Evolutionary conservation across 1,140 invertebrate genomes (phyloP), one percentile per base, ranked within the genome.

Genomic region (Apis laboriosa): DNA sequence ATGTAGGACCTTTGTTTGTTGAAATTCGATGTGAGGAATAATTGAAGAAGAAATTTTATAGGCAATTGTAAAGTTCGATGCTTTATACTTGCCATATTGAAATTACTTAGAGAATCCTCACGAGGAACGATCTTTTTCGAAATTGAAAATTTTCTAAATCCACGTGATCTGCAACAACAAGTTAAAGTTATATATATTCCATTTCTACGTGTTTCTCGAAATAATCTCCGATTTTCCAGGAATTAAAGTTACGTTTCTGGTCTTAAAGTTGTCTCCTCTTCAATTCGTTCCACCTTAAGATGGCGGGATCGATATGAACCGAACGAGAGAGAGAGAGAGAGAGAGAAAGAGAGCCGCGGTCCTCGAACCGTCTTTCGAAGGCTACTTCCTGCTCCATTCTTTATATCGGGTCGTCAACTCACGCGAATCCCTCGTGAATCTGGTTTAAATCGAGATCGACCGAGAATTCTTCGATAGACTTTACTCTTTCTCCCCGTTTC

Each of bases 251-350:
- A 67, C 34, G 49, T 24, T 61, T 24, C 63, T 53, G 56, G 7
- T 19, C 24, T n/a, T n/a, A 9, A 21, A 21, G 3, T 9, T 4
- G 8, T 49, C n/a, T 9, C 12, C 60, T 9, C 51, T 61, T 82
- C 17, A 7, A 80, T 80, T 80, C 70, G 70, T 17, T 73, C 34
- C 77, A 11, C 34, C 64, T 80, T 73, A 55, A 80, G 24, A 49
- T 8, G 19, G 3, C 78, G 72, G 34, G 34, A 81, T 81, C 72
- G 28, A 76, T 76, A 81, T 81, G 51, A 56, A 61, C 72, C 5
- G 28, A 80, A 80, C n/a, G 76, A 51, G 13, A 28, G 2, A 43
- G 34, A 43, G 34, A 43, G 34, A 43, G 34, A 79, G 53, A 53
- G n/a, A 43, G 34, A 43, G 34, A 43, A 4, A 43, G 34, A 71